Evolutionary conservation across 2,888 invertebrate species (phyloP).

Genomic region (Scaptomyza tumidula): DNA sequence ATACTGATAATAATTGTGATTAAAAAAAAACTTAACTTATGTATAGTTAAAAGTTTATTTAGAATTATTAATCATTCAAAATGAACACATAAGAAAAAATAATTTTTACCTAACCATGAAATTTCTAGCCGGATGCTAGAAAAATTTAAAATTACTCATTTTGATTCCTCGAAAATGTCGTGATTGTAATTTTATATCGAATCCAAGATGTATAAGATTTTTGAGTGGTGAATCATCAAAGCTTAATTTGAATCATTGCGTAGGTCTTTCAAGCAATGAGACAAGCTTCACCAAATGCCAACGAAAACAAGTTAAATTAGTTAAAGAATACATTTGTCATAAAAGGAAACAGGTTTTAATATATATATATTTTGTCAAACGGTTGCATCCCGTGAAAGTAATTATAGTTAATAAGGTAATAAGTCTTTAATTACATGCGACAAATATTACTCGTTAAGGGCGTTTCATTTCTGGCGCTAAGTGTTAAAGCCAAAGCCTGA

Average conservation of each 20-base stretch:
- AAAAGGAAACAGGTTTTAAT: conserved; percentile 14
- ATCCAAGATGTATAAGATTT: no score
- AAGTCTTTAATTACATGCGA: conserved; percentile 2
- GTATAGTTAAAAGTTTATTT: no score
- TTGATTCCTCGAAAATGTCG: background rate
- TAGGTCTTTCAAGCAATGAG: background rate
- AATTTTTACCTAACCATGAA: background rate
- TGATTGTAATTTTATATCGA: background rate
- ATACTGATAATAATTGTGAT: no score
- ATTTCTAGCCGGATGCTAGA: background rate
- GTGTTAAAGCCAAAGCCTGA: conserved; percentile 15
- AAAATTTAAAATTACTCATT: conserved; percentile 10
- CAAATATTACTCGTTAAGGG: background rate
- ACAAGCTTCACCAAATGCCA: conserved; percentile 3
- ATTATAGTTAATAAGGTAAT: conserved; percentile 11
- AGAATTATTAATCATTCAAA: no score
- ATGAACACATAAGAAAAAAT: background rate
- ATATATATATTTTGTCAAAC: no score
- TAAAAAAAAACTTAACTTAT: no score
- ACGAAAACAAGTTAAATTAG: background rate
- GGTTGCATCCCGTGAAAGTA: background rate
- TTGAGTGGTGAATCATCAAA: conserved; percentile 11
- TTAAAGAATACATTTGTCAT: background rate
- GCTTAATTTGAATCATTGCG: background rate
- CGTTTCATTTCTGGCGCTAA: conserved; percentile 29